These are phyloP conservation scores for Halcyon leucocephala DNA, from an alignment of 2,797 vertebrate species.

Conservation along the genomic window DNA sequence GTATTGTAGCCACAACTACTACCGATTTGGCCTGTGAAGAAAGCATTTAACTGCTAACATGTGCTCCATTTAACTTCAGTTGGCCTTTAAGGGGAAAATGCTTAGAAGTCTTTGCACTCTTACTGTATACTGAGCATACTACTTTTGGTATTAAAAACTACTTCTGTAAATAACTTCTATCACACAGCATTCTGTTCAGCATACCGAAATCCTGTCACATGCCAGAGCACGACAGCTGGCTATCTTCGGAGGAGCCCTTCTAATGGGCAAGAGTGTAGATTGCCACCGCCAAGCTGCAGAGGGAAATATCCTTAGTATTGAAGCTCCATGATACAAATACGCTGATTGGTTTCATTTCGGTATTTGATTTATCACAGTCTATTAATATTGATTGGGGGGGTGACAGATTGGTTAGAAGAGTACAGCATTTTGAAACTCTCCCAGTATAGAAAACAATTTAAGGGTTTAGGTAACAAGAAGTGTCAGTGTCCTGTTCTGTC, in stretches of 20 bases:
- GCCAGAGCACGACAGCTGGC: constrained; percentile 60
- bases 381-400: background rate
- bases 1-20: constrained; percentile 68
- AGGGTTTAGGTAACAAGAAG: background rate
- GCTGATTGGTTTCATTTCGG: background rate
- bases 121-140: constrained; percentile 61
- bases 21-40: constrained; percentile 72
- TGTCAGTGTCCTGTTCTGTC: background rate
- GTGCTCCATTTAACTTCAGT: constrained; percentile 44
- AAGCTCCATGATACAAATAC: background rate
- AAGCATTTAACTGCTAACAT: constrained; percentile 63
- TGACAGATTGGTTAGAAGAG: background rate
- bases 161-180: constrained; percentile 61
- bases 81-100: constrained; percentile 57
- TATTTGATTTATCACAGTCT: constrained; percentile 15
- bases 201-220: constrained; percentile 36
- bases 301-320: constrained; percentile 3
- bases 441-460: background rate
- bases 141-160: constrained; percentile 60
- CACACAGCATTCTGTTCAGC: constrained; percentile 61
- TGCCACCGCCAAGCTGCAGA: constrained; percentile 52
- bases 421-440: background rate
- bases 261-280: constrained; percentile 2
- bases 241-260: constrained; percentile 14
- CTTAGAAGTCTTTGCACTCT: constrained; percentile 56